Percentiles rank a stretch among this genome's conserved stretches.
Evolutionary conservation across 53 echinoderm and acorn worm species (phyloP).

Genomic region (Echinometra lucunter): DNA sequence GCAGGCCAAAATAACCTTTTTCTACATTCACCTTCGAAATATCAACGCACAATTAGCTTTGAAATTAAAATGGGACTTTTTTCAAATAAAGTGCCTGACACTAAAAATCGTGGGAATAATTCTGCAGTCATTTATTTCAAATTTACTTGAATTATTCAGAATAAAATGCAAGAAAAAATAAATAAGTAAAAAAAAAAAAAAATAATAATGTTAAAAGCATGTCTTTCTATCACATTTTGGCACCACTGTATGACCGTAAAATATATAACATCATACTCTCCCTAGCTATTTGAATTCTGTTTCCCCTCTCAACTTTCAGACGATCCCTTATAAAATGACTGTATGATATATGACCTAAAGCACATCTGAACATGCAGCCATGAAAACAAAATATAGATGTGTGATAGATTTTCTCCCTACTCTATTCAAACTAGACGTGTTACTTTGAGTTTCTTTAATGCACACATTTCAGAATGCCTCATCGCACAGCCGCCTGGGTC

Average conservation of each 20-base stretch:
- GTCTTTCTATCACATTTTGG: background rate
- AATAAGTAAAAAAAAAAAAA: no score
- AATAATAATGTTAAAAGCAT: background rate
- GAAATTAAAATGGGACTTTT: background rate
- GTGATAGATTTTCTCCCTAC: constrained; percentile 22
- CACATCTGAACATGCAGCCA: constrained; percentile 5
- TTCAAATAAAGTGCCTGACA: background rate
- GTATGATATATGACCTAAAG: background rate
- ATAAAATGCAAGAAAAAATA: background rate
- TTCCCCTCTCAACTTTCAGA: constrained; percentile 1
- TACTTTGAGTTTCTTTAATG: constrained; percentile 64
- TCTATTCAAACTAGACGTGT: constrained; percentile 23
- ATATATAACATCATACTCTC: background rate
- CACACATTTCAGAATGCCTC: constrained; percentile 59
- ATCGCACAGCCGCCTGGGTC: constrained; percentile 51
- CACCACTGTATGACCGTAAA: background rate
- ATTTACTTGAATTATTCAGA: background rate
- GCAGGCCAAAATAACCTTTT: constrained; percentile 42
- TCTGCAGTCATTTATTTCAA: background rate
- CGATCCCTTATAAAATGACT: background rate
- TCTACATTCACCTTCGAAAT: background rate
- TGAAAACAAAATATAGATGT: background rate
- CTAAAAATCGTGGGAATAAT: background rate
- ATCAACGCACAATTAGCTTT: constrained; percentile 21
- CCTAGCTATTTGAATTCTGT: background rate